Evolutionary conservation across 2,888 invertebrate genomes (phyloP), one percentile per base, ranked within the genome.

Genomic region (Gasteruption jaculator): DNA sequence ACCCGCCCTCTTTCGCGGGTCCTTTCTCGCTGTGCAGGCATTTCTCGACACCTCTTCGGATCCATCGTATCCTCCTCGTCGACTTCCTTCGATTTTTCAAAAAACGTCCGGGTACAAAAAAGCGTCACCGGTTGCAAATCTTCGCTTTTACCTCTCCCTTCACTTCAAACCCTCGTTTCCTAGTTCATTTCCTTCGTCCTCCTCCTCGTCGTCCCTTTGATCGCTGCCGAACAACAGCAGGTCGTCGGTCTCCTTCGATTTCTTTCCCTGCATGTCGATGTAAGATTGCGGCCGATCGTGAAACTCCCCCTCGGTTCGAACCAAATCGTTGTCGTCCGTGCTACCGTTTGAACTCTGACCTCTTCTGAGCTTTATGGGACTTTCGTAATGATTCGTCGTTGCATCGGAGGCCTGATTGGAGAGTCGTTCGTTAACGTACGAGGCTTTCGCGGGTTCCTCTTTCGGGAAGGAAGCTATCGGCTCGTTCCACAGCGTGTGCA

Each of bases 201-300:
- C 34, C 5, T 20, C 40, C 5, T 21, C 38, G 10, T 42, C 40
- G 12, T 46, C 48, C 14, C 21, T 6, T n/a, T n/a, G n/a, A n/a
- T n/a, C n/a, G 4, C 32, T 45, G 5, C 20, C 20, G n/a, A 55
- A 53, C 2, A 55, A 46, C 10, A 65, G 43, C 2, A 65, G 56
- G 41, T 66, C 60, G 6, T 58, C 57, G 5, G 58, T 50, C 18
- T 57, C 56, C 5, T 37, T 14, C 2, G 36, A 32, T 15, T 58
- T 60, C 19, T 50, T 60, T 1, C 65, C 65, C 27, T 65, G 60
- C 69, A 70, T 70, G 32, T 70, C 68, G 33, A 70, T 63, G 38
- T 70, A 70, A 3, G 66, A 67, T 24, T 65, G 65, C 0, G 63
- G 63, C 14, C 63, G 57, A 16, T 52, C 27, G 12, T 29, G 8